These are phyloP conservation scores for Linurgus olivaceus DNA, from an alignment of 2,797 vertebrate species.

Conservation along the genomic window DNA sequence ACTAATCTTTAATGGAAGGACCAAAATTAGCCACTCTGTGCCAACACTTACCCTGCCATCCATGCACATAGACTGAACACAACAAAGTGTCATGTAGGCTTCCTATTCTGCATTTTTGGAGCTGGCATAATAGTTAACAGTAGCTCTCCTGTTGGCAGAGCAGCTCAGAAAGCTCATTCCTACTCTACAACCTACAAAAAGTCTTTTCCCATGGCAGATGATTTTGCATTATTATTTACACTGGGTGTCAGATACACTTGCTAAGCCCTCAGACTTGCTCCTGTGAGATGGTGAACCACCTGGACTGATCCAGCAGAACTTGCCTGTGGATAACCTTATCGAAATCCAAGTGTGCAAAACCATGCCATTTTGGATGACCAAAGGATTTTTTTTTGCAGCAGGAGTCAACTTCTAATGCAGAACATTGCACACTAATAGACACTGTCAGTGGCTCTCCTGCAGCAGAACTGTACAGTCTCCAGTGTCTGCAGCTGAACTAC, in stretches of 20 bases:
- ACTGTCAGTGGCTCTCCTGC: background rate
- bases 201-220: background rate
- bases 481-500: background rate
- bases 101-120: background rate
- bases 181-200: background rate
- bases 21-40: background rate
- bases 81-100: background rate
- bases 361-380: background rate
- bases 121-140: background rate
- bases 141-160: background rate
- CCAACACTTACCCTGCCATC: background rate
- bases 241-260: background rate
- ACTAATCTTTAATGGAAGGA: background rate
- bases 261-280: background rate
- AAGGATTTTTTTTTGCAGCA: background rate
- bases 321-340: background rate
- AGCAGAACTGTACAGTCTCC: background rate
- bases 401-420: background rate
- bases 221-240: background rate
- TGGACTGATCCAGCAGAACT: background rate
- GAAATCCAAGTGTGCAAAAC: background rate
- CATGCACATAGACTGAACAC: background rate
- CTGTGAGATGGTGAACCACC: background rate
- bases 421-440: rapidly evolving
- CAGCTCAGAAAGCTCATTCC: background rate